These are phyloP conservation scores for Dolichallabes microphthalmus DNA, from an alignment of 2,113 vertebrate species.

Conservation along the genomic window DNA sequence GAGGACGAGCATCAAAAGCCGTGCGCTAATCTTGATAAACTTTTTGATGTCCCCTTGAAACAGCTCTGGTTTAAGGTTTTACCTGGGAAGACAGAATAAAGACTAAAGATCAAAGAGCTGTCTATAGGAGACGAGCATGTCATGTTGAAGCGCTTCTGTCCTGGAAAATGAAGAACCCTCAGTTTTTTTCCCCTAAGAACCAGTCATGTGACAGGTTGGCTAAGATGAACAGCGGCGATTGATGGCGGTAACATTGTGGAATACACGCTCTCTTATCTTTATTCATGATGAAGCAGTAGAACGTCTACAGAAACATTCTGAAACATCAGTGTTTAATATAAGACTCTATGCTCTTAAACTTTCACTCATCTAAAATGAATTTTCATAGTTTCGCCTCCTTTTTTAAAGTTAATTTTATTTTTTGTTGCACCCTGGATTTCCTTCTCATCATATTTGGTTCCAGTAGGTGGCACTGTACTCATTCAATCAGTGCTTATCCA, in stretches of 20 bases:
- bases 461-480: neutral
- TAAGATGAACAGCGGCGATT: too few relatives aligned
- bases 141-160: neutral
- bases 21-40: too few relatives aligned
- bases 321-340: neutral
- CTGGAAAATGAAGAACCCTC: too few relatives aligned
- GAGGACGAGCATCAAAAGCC: too few relatives aligned
- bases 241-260: too few relatives aligned
- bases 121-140: neutral
- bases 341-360: neutral
- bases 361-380: too few relatives aligned
- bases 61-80: neutral
- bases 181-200: too few relatives aligned
- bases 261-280: neutral
- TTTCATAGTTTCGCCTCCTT: neutral
- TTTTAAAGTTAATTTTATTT: neutral
- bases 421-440: neutral
- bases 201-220: too few relatives aligned
- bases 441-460: neutral
- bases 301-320: neutral
- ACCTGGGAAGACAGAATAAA: neutral
- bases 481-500: too few relatives aligned
- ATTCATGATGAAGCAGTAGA: neutral
- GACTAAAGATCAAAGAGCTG: neutral
- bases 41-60: neutral